These are phyloP conservation scores for Zeugodacus cucurbitae DNA, from an alignment of 1,140 invertebrate species.

Conservation along the genomic window DNA sequence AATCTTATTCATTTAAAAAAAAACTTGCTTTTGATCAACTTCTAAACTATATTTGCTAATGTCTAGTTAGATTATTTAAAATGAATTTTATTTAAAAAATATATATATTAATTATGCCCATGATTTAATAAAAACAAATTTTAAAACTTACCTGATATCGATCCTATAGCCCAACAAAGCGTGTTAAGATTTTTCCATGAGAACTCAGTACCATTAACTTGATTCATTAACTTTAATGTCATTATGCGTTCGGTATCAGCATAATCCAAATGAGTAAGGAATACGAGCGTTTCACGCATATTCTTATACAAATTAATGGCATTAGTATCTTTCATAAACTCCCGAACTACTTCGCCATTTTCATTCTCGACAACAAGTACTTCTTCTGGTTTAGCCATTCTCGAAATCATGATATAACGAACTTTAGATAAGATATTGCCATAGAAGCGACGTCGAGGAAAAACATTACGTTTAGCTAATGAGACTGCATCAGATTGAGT, in stretches of 20 bases:
- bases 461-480: constrained; percentile 63
- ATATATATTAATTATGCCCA: too few species aligned
- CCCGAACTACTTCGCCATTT: constrained; percentile 98
- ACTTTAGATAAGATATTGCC: constrained; percentile 87
- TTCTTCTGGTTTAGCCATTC: constrained; percentile 99
- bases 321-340: constrained; percentile 99
- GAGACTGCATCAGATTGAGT: constrained; percentile 66
- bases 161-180: constrained; percentile 99
- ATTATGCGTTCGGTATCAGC: constrained; percentile 98
- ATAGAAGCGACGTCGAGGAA: constrained; percentile 77
- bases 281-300: constrained; percentile 99
- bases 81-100: too few species aligned
- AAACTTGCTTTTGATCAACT: too few species aligned
- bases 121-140: too few species aligned
- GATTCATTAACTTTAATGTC: constrained; percentile 98
- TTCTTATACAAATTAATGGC: constrained; percentile 99
- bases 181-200: constrained; percentile 99
- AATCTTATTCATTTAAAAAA: too few species aligned
- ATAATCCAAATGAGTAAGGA: constrained; percentile 98
- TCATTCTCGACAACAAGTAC: constrained; percentile 99
- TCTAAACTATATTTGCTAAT: too few species aligned
- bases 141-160: constrained; percentile 86
- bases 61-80: too few species aligned
- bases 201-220: constrained; percentile 99
- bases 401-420: constrained; percentile 98